A percentile compares a stretch with the other conserved stretches of the same genome.
phyloP scores from a whole-genome alignment of 2,888 invertebrate genomes.

The Marronus borbonicus region DNA sequence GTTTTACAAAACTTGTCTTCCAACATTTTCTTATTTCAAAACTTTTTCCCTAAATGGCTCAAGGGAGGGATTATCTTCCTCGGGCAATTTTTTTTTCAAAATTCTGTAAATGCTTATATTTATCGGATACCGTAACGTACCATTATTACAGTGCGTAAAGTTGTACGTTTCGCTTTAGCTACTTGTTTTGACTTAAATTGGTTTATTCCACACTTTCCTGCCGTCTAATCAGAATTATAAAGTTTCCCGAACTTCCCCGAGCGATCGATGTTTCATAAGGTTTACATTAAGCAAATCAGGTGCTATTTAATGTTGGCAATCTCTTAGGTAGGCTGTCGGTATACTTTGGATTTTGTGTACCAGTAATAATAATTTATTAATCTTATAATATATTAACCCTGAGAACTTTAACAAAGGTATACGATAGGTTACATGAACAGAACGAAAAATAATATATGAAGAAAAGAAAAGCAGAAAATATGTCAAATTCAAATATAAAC shows the following conservation, averaged over 20 bases:
- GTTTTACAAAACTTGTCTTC: no score
- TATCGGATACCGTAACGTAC: not conserved
- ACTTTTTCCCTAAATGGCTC: no score
- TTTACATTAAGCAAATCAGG: constrained; percentile 9
- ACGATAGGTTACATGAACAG: no score
- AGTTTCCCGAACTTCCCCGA: constrained; percentile 4
- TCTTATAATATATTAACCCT: no score
- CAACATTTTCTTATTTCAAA: no score
- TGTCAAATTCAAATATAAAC: no score
- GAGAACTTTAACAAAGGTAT: no score
- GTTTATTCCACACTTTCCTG: constrained; percentile 16
- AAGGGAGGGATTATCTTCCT: no score
- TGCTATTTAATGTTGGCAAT: not conserved
- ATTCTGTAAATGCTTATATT: not conserved
- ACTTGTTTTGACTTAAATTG: constrained; percentile 30
- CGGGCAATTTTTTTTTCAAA: not conserved
- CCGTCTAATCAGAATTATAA: constrained; percentile 27
- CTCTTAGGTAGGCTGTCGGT: not conserved
- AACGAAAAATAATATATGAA: no score
- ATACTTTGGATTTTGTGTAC: not conserved
- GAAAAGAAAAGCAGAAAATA: no score
- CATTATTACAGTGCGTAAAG: constrained; percentile 8
- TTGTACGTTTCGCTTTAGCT: constrained; percentile 11
- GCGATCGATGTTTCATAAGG: constrained; percentile 11
- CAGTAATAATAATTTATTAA: no score